Evolutionary conservation across 2,888 invertebrate species (phyloP), one percentile per base, ranked within the genome.

Genomic region (Liodrosophila aerea): DNA sequence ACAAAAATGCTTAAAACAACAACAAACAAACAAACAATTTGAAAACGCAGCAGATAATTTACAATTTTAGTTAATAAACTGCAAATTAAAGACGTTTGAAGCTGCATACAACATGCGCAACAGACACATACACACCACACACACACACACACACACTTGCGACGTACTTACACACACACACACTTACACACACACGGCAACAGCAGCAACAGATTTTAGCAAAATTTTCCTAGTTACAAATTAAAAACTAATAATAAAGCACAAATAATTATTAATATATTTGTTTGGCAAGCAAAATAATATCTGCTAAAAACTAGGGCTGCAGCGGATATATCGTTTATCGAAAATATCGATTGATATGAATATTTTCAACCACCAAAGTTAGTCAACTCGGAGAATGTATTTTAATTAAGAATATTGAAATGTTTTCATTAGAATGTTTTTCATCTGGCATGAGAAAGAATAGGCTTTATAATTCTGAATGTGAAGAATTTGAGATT

Each of bases 51-150:
- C 75, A 82, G 63, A 67, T 64, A 70, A 64, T 83, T 76, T 73
- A 80, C 75, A 77, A 77, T 66, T 80, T 84, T 85, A 81, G 83
- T 81, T 74, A 63, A 69, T 67, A 67, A 61, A 78, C 85, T 85
- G 85, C 82, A 85, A 76, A 78, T 82, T 73, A 82, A 82, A 80
- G 78, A 82, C 78, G 74, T 83, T 71, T 85, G 83, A 77, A 81
- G 85, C 77, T 76, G 84, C 78, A 81, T 62, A 66, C 40, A 52
- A 36, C 66, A 73, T 81, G 81, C 84, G 60, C 68, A 64, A 72
- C 52, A 68, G 37, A 76, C 80, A 67, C 49, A 57, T 39, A 64
- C 61, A 40, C 45, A 58, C 2, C 9, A 34, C 13, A 52, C 18
- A 51, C 51, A 56, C 9, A 54, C n/a, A 58, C 37, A 67, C 56